Evolutionary conservation across 2,113 vertebrate species (phyloP).

Genomic region (Silurus asotus): DNA sequence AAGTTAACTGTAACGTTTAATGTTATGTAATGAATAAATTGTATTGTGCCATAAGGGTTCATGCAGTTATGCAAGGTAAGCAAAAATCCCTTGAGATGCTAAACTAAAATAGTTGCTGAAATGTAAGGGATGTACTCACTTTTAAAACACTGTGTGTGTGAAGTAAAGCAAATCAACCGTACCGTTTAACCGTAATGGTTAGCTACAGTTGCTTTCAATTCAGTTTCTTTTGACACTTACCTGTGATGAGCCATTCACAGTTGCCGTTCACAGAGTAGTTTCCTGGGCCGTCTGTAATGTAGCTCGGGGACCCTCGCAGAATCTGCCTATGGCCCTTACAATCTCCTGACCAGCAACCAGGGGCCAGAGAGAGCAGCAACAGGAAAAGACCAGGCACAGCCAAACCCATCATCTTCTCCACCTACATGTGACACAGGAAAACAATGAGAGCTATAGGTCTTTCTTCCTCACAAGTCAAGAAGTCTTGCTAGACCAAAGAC

Average conservation of each 20-base stretch:
- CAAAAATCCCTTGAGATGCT: too few relatives aligned
- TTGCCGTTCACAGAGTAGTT: conserved; percentile 94
- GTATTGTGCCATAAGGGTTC: too few relatives aligned
- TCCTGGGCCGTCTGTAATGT: conserved; percentile 87
- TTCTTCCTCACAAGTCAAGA: conserved; percentile 36
- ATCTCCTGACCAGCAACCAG: conserved; percentile 73
- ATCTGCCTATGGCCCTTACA: conserved; percentile 88
- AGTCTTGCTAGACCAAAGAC: conserved; percentile 1
- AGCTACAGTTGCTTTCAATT: not conserved
- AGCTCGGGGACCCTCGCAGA: conserved; percentile 79
- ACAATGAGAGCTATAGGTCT: not conserved
- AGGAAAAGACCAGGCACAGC: conserved; percentile 61
- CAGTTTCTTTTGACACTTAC: conserved; percentile 63
- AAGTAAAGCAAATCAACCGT: too few relatives aligned
- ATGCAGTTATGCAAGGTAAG: too few relatives aligned
- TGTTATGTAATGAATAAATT: too few relatives aligned
- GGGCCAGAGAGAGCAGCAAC: conserved; percentile 58
- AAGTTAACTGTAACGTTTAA: too few relatives aligned
- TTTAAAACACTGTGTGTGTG: too few relatives aligned
- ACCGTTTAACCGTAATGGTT: not conserved
- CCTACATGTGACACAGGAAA: conserved; percentile 47
- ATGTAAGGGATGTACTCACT: too few relatives aligned
- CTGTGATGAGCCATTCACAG: conserved; percentile 94
- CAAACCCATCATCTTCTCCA: conserved; percentile 67
- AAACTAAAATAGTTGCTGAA: too few relatives aligned